Evolutionary conservation across 2,888 invertebrate species (phyloP), one percentile per base, ranked within the genome.

Genomic region (Drosophila borborema): DNA sequence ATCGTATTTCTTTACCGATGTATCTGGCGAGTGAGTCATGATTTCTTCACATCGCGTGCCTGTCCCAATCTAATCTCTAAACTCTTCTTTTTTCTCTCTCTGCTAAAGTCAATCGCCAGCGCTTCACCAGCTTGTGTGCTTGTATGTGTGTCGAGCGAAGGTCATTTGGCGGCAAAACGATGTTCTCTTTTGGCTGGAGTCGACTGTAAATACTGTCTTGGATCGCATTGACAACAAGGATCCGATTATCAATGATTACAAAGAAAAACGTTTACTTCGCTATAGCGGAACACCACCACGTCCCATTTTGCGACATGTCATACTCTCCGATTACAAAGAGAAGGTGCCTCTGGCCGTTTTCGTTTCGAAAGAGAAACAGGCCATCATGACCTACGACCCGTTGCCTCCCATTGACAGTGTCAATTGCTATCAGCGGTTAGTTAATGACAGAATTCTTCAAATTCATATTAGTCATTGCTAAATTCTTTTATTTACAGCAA

Each of bases 81-180:
- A 14, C 18, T 49, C 41, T 63, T 38, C 58, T 61, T 34, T 63
- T 34, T 61, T 59, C 23, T 72, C 14, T 61, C n/a, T 61, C 18
- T 55, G 31, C 63, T 59, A 4, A 31, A 93, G 95, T 75, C 95
- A 95, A 93, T 93, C 95, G 14, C 93, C 94, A 38, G 94, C 96
- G 10, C 92, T 98, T 66, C 94, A 95, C 74, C 96, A 97, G 86
- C 92, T 98, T 58, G 94, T 96, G 72, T 94, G 94, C 45, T 93
- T 98, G 74, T 98, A 97, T 90, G 94, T 97, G 18, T 95, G 95
- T 64, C 94, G 97, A 55, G 95, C 95, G 79, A 95, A 95, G 90
- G 95, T 96, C 61, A 94, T 97, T 56, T 98, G 98, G 97, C 96
- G 97, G 89, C 96, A 96, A 80, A 93, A 95, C 20, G 95, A 95